A percentile compares a stretch with the other conserved stretches of the same genome.
phyloP scores from a whole-genome alignment of 2,797 vertebrate species.

The Cyprinodon diabolis region DNA sequence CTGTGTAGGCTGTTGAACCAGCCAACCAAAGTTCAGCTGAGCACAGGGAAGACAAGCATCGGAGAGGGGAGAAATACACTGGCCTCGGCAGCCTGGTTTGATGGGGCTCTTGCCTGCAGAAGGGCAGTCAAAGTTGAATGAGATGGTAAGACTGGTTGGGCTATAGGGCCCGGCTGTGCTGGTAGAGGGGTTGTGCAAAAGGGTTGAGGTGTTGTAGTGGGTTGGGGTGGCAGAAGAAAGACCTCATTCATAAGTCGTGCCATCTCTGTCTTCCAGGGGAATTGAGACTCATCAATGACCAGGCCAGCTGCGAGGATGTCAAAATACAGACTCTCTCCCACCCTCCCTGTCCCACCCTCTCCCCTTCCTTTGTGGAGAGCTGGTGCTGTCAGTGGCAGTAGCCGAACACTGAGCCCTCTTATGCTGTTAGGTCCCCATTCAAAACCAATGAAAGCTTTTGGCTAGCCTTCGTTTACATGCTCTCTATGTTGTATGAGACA shows the following conservation, averaged over 20 bases:
- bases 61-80: constrained; percentile 59
- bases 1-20: constrained; percentile 22
- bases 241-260: constrained; percentile 71
- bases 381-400: constrained; percentile 55
- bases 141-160: constrained; percentile 36
- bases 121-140: constrained; percentile 27
- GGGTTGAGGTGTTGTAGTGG: constrained; percentile 50
- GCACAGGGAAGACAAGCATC: constrained; percentile 60
- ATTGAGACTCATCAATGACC: constrained; percentile 70
- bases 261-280: constrained; percentile 71
- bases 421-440: constrained; percentile 47
- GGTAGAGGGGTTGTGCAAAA: constrained; percentile 38
- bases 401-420: constrained; percentile 65
- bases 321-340: constrained; percentile 51
- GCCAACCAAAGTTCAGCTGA: constrained; percentile 57
- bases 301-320: constrained; percentile 79
- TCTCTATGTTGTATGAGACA: constrained; percentile 47
- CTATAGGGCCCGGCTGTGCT: constrained; percentile 46
- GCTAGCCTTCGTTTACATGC: constrained; percentile 37
- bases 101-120: constrained; percentile 50
- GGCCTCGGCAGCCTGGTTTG: constrained; percentile 66
- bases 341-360: constrained; percentile 27
- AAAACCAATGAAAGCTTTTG: constrained; percentile 45
- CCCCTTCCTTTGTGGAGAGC: constrained; percentile 58
- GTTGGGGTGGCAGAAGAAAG: constrained; percentile 70